Conservation (phyloP, 2,888 invertebrate genomes). For the Globia sparganii region DNA sequence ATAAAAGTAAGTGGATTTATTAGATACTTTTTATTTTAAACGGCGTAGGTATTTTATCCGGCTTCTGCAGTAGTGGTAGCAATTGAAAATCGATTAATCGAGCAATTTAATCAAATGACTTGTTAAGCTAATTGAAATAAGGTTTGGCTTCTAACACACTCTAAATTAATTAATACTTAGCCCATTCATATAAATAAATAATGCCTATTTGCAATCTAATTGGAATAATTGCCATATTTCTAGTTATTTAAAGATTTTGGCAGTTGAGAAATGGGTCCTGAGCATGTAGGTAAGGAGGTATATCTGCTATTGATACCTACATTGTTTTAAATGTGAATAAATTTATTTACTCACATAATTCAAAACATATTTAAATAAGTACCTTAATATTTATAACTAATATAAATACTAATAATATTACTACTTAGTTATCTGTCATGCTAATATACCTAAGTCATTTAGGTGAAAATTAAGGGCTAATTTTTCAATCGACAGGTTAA, state of each 20-base stretch:
- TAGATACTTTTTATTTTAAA: background rate
- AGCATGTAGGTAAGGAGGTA: background rate
- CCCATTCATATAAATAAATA: background rate
- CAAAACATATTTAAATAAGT: background rate
- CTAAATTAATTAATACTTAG: background rate
- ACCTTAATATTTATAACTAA: background rate
- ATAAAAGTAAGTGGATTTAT: constrained; percentile 58
- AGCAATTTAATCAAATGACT: constrained; percentile 2
- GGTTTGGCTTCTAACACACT: background rate
- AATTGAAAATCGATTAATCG: constrained; percentile 13
- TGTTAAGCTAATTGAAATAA: background rate
- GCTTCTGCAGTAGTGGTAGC: background rate
- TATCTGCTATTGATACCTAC: background rate
- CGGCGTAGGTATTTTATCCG: background rate
- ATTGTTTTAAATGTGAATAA: background rate
- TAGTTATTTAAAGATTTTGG: background rate
- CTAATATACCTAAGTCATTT: too few relatives aligned
- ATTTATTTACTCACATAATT: background rate
- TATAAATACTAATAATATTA: too few relatives aligned
- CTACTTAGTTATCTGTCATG: too few relatives aligned
- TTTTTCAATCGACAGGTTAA: too few relatives aligned
- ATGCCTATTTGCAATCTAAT: background rate
- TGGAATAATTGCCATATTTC: background rate
- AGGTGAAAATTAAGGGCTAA: too few relatives aligned
- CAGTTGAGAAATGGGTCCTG: background rate